Evolutionary conservation across 2,888 invertebrate species (phyloP), one percentile per base, ranked within the genome.

Genomic region (Mimachlamys varia): DNA sequence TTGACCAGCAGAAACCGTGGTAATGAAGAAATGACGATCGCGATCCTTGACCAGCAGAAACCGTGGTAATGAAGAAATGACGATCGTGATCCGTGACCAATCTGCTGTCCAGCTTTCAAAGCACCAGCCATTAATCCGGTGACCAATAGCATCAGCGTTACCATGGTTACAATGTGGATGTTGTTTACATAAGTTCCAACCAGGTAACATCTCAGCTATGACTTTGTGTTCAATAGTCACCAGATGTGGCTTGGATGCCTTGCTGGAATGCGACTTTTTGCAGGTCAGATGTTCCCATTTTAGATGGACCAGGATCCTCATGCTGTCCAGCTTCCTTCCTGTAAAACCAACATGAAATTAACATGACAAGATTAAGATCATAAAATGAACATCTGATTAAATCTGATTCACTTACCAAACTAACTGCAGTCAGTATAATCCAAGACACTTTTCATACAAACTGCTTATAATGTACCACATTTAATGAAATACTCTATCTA

Each of bases 251-350:
- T 33, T 76, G 76, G 27, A 76, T 76, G 33, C 33, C 10, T 76
- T 27, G 17, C 7, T 76, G 76, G 33, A 33, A 76, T 76, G 33
- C 33, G 33, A 76, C 76, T 7, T 33, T 33, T 76, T 76, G 27
- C 7, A 13, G 7, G 76, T 33, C 33, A 76, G 76, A 22, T 27
- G 27, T 76, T 76, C 27, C 76, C 33, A 76, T 76, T 76, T 33
- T 15, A 76, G 76, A 76, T 27, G 76, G 76, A 76, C 76, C 76
- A 76, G 76, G 33, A 76, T 76, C 76, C 33, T 76, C 76, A 76
- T 76, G 76, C 12, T 76, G 76, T 76, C 76, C 33, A 76, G 76
- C 76, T 76, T 76, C 15, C 33, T 76, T 76, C 33, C 76, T 76
- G 76, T 33, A 33, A 33, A 76, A 3, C 44, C 22, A 2, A 27